phyloP scores from a whole-genome alignment of 2,888 invertebrate genomes.

The Lasioglossum figueresi region DNA sequence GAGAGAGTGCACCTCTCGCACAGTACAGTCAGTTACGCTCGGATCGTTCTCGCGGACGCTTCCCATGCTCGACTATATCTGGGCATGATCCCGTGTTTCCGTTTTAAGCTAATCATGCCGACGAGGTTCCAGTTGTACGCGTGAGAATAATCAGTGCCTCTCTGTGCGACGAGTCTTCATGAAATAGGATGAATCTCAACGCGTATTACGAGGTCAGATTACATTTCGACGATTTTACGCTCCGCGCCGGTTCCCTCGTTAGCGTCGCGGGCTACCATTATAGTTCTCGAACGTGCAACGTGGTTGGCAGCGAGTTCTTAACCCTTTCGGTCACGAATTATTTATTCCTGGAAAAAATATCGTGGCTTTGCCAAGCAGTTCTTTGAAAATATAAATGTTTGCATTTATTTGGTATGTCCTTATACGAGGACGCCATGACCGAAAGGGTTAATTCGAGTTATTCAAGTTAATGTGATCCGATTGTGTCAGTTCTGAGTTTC shows the following conservation, averaged over 20 bases:
- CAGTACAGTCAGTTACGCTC: slow-evolving; percentile 42
- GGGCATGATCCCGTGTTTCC: slow-evolving; percentile 15
- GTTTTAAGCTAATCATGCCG: slow-evolving; percentile 31
- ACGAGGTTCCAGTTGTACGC: background rate
- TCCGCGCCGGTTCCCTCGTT: background rate
- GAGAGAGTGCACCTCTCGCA: too few species aligned
- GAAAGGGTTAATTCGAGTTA: background rate
- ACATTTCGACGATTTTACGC: too few species aligned
- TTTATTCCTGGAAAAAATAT: too few species aligned
- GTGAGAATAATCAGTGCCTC: background rate
- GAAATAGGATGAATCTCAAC: background rate
- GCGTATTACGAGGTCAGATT: background rate
- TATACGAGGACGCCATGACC: too few species aligned
- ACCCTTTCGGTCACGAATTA: too few species aligned
- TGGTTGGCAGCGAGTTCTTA: background rate
- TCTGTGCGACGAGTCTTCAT: background rate
- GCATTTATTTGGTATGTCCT: too few species aligned
- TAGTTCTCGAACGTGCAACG: background rate
- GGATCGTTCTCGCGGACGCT: slow-evolving; percentile 49
- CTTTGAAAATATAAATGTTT: too few species aligned
- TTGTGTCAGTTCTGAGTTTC: too few species aligned
- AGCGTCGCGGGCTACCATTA: background rate
- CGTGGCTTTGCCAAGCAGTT: too few species aligned
- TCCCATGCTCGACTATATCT: background rate
- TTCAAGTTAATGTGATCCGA: background rate